A percentile compares a stretch with the other conserved stretches of the same genome.
Conservation (phyloP, 2,888 invertebrate genomes). For the Eristalinus aeneus region DNA sequence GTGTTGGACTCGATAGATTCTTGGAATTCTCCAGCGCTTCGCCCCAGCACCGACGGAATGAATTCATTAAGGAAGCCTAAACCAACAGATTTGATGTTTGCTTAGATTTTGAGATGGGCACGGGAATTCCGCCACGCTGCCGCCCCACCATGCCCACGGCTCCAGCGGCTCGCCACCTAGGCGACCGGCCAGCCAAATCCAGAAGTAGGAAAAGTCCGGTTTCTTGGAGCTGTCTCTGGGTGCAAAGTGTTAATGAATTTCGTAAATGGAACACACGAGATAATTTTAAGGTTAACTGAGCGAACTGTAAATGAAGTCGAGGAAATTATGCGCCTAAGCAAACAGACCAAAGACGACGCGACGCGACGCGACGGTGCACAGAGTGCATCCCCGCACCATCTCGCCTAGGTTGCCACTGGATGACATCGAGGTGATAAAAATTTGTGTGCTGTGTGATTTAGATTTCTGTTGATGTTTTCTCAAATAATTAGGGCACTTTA, state of each 20-base stretch:
- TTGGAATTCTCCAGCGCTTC: constrained; percentile 42
- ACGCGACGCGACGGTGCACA: not conserved
- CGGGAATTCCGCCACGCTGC: constrained; percentile 58
- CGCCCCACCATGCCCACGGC: constrained; percentile 44
- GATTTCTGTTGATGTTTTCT: constrained; percentile 51
- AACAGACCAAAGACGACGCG: constrained; percentile 28
- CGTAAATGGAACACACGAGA: constrained; percentile 61
- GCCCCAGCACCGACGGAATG: constrained; percentile 35
- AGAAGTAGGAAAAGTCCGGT: not conserved
- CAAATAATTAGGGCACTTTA: constrained; percentile 63
- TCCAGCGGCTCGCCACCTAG: not conserved
- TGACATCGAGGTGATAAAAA: constrained; percentile 65
- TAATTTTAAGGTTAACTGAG: constrained; percentile 67
- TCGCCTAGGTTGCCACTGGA: constrained; percentile 47
- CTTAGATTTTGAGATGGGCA: constrained; percentile 64
- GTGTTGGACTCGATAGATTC: constrained; percentile 60
- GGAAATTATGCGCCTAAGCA: constrained; percentile 23
- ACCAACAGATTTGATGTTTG: constrained; percentile 60
- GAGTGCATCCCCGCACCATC: not conserved
- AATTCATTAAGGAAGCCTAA: constrained; percentile 69
- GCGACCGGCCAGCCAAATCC: not conserved
- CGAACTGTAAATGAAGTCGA: constrained; percentile 50
- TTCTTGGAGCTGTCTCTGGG: constrained; percentile 1
- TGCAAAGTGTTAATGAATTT: constrained; percentile 59
- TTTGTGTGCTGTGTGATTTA: not conserved